Conservation (phyloP, 1,140 invertebrate genomes). For the Bombyx mandarina region DNA sequence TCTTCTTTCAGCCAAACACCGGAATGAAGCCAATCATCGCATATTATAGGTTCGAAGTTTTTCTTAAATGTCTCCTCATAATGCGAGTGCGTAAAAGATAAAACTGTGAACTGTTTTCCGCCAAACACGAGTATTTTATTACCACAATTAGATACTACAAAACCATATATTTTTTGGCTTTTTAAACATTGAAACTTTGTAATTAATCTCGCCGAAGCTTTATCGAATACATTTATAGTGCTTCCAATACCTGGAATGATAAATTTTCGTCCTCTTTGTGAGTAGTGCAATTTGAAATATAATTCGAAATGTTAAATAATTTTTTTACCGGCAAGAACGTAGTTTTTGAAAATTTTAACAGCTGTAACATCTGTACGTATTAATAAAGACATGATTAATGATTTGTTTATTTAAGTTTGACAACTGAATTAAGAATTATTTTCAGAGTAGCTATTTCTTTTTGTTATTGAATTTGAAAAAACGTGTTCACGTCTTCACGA, state of each 20-base stretch:
- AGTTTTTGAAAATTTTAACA: conserved; percentile 38
- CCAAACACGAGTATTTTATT: conserved; percentile 42
- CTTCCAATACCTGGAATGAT: conserved; percentile 46
- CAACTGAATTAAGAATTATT: not conserved
- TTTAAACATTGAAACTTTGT: conserved; percentile 24
- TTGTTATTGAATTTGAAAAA: not conserved
- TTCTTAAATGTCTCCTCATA: conserved; percentile 9
- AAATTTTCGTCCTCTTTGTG: conserved; percentile 1
- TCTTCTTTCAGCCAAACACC: conserved; percentile 27
- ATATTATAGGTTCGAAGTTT: conserved; percentile 22
- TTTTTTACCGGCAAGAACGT: conserved; percentile 36
- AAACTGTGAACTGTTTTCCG: conserved; percentile 45
- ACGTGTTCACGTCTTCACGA: not conserved
- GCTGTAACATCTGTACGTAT: conserved; percentile 47
- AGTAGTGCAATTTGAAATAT: too few relatives aligned
- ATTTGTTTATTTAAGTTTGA: conserved; percentile 1
- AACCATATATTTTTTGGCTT: conserved; percentile 52
- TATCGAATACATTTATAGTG: conserved; percentile 29
- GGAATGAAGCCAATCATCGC: conserved; percentile 53
- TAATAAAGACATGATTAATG: conserved; percentile 25
- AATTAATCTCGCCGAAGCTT: conserved; percentile 18
- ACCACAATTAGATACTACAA: conserved; percentile 25
- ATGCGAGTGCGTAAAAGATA: conserved; percentile 6
- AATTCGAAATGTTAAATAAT: too few relatives aligned
- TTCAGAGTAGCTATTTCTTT: not conserved